These are phyloP conservation scores for Sphinx pinastri DNA, from an alignment of 2,888 invertebrate genomes.

Conservation along the genomic window DNA sequence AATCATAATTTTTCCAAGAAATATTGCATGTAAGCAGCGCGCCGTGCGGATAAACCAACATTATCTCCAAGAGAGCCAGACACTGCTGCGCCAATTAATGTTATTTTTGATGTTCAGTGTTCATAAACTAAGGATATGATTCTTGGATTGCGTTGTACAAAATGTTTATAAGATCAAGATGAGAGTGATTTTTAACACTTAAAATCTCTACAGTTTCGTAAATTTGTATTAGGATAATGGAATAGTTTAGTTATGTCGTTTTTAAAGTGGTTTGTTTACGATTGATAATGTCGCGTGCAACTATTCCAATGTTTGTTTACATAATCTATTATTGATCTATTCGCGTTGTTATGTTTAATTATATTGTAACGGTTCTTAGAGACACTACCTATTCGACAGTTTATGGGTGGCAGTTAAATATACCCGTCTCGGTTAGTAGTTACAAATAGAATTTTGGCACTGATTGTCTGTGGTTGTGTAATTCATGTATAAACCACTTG, in stretches of 20 bases:
- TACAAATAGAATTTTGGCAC: constrained; percentile 84
- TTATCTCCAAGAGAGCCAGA: not conserved
- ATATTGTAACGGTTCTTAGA: constrained; percentile 61
- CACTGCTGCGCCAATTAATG: not conserved
- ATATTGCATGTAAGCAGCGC: constrained; percentile 41
- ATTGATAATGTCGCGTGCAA: not conserved
- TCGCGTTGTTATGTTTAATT: constrained; percentile 49
- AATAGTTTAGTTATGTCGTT: not conserved
- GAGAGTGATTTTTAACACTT: no score
- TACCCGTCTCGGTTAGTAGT: constrained; percentile 82
- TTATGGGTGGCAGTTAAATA: constrained; percentile 83
- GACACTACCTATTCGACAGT: constrained; percentile 75
- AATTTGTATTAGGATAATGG: no score
- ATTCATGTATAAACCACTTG: constrained; percentile 80
- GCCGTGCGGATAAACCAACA: constrained; percentile 5
- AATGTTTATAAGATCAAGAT: not conserved
- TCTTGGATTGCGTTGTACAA: not conserved
- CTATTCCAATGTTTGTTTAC: not conserved
- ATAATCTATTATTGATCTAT: constrained; percentile 32
- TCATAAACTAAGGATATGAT: not conserved
- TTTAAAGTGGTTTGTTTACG: not conserved
- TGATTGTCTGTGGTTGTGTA: constrained; percentile 80
- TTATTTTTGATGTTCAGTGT: not conserved
- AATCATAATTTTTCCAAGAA: constrained; percentile 72
- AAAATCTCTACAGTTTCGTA: no score